Evolutionary conservation across 2,888 invertebrate species (phyloP), one percentile per base, ranked within the genome.

Genomic region (Rhamphomyia laevipes): DNA sequence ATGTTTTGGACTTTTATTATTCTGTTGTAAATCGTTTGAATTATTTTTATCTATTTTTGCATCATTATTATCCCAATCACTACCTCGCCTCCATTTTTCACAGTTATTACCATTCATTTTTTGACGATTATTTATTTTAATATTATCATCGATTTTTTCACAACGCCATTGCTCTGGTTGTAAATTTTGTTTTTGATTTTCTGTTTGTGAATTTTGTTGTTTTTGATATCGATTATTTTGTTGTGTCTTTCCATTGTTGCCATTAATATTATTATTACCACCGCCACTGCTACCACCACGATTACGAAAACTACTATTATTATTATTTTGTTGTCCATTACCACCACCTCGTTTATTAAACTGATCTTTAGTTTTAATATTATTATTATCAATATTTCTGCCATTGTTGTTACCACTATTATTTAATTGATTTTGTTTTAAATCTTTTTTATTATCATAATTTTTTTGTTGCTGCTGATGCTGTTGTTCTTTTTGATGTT

Each of bases 61-160:
- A 27, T 27, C 23, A 27, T 71, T 65, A 46, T 63, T 67, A 54
- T 72, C 71, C 71, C 71, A 71, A 52, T 71, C 23, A 27, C n/a
- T n/a, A n/a, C 23, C 71, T 45, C 71, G 59, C 31, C 68, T 61
- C 72, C 72, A 72, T 55, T 68, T 71, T 50, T 70, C 71, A 1
- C 68, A 7, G 21, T 21, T 21, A 21, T 6, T 21, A 21, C 21
- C 21, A 21, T 27, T 68, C 17, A 67, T 67, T 57, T 66, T 67
- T 48, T 71, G 71, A 43, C 71, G 63, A 52, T 63, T 68, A 27
- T 71, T 71, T 13, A 71, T 63, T 12, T 40, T 40, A 40, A 4
- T 42, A 48, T 67, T 70, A 48, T 68, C 67, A 46, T 72, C 71
- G 16, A 72, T 70, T 15, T 66, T 63, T 58, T 69, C 68, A 21